Evolutionary conservation across 1,140 invertebrate species (phyloP).

Genomic region (Drosophila sp.): DNA sequence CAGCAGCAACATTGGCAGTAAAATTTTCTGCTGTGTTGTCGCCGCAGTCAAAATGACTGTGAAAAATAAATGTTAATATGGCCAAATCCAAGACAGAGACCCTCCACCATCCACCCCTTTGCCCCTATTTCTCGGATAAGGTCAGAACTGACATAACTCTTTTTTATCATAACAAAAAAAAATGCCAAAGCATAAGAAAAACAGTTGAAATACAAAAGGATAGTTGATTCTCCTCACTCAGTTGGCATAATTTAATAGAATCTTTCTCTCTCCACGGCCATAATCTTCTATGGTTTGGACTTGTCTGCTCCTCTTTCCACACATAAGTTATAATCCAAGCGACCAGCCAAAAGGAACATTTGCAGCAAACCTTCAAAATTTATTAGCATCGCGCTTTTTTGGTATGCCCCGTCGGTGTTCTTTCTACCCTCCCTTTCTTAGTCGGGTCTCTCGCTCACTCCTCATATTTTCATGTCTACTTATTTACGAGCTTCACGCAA

Average conservation of each 20-base stretch:
- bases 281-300: neutral
- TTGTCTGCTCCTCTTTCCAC: neutral
- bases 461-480: constrained; percentile 25
- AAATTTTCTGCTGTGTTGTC: constrained; percentile 74
- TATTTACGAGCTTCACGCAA: constrained; percentile 61
- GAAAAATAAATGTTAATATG: constrained; percentile 79
- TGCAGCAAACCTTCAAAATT: constrained; percentile 61
- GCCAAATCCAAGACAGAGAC: constrained; percentile 34
- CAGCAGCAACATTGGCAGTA: constrained; percentile 45
- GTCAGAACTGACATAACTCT: constrained; percentile 32
- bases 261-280: neutral
- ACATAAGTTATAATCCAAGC: constrained; percentile 65
- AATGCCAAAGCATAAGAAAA: constrained; percentile 14
- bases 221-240: constrained; percentile 19
- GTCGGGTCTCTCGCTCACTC: constrained; percentile 1
- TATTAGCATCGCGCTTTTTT: constrained; percentile 49
- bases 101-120: neutral
- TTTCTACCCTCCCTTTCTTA: too few species aligned
- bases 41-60: constrained; percentile 67
- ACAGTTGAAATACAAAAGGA: constrained; percentile 2
- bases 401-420: neutral
- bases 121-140: neutral
- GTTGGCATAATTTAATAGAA: constrained; percentile 45
- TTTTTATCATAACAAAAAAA: constrained; percentile 25
- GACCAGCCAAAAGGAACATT: constrained; percentile 43